phyloP scores from a whole-genome alignment of 1,140 invertebrate species.

The Chironomus tepperi region DNA sequence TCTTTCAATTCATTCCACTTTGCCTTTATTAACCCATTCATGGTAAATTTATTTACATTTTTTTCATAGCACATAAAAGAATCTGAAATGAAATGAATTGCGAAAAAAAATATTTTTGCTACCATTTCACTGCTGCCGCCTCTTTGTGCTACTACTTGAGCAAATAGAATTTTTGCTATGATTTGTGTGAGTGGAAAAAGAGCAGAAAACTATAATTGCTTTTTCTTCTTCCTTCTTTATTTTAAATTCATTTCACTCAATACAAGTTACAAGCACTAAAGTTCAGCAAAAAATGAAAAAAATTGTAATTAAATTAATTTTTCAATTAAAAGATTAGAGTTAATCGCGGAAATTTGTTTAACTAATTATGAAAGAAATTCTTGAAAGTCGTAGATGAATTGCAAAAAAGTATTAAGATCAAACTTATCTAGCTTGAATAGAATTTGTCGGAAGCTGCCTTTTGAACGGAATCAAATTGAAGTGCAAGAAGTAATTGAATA shows the following conservation, averaged over 20 bases:
- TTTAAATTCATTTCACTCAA: not conserved
- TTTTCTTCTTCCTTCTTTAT: not conserved
- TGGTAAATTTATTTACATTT: not conserved
- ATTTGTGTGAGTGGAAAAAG: not conserved
- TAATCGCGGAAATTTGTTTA: constrained; percentile 13
- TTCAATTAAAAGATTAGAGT: constrained; percentile 5
- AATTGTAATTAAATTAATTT: not conserved
- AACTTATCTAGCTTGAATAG: not conserved
- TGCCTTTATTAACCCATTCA: too few relatives aligned
- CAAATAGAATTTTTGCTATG: too few relatives aligned
- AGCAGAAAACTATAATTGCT: constrained; percentile 13
- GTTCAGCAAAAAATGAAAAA: not conserved
- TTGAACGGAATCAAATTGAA: too few relatives aligned
- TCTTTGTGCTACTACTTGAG: not conserved
- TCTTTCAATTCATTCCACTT: too few relatives aligned
- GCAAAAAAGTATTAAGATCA: too few relatives aligned
- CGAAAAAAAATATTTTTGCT: not conserved
- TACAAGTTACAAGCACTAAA: not conserved
- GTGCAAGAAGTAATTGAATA: too few relatives aligned
- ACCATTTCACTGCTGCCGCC: not conserved
- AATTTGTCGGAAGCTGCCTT: not conserved
- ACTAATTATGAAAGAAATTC: constrained; percentile 1
- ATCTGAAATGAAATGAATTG: not conserved
- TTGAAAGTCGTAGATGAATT: too few relatives aligned
- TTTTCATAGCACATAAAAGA: not conserved